A percentile compares a stretch with the other conserved stretches of the same genome.
Evolutionary conservation across 2,888 invertebrate genomes (phyloP).

Genomic region (Oscheius myriophilus): DNA sequence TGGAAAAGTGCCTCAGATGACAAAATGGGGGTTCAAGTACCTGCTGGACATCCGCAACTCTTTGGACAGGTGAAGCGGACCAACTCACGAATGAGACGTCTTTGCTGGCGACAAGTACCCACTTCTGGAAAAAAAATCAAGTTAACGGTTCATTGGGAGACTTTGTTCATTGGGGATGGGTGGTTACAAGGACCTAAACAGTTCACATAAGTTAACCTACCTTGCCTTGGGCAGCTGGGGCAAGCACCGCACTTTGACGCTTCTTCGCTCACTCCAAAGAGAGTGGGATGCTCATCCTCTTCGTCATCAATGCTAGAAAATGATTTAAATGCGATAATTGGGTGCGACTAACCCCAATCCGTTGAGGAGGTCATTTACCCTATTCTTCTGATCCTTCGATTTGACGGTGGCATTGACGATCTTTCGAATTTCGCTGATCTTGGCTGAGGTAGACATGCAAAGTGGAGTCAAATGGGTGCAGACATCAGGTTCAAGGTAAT

Average conservation of each 20-base stretch:
- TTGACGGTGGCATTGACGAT: constrained; percentile 4
- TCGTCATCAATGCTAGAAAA: constrained; percentile 12
- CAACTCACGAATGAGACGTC: constrained; percentile 30
- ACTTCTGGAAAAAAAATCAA: background rate
- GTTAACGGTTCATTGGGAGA: too few species aligned
- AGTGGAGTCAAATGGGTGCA: constrained; percentile 12
- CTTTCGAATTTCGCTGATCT: constrained; percentile 18
- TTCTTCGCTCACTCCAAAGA: background rate
- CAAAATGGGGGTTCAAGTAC: too few species aligned
- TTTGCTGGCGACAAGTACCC: constrained; percentile 34
- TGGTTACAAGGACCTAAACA: too few species aligned
- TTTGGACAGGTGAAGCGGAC: constrained; percentile 35
- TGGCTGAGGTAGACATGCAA: constrained; percentile 17
- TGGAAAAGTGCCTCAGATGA: too few species aligned
- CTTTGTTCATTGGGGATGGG: too few species aligned
- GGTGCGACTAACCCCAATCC: constrained; percentile 6
- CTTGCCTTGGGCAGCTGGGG: background rate
- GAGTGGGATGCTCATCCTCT: background rate
- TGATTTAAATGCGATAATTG: too few species aligned
- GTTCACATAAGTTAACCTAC: too few species aligned
- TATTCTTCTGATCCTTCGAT: constrained; percentile 10
- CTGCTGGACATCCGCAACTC: constrained; percentile 30
- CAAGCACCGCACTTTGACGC: background rate
- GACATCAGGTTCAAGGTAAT: constrained; percentile 16
- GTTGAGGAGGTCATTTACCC: background rate